Conservation (phyloP, 2,113 vertebrate genomes). For the Anthoscopus minutus region DNA sequence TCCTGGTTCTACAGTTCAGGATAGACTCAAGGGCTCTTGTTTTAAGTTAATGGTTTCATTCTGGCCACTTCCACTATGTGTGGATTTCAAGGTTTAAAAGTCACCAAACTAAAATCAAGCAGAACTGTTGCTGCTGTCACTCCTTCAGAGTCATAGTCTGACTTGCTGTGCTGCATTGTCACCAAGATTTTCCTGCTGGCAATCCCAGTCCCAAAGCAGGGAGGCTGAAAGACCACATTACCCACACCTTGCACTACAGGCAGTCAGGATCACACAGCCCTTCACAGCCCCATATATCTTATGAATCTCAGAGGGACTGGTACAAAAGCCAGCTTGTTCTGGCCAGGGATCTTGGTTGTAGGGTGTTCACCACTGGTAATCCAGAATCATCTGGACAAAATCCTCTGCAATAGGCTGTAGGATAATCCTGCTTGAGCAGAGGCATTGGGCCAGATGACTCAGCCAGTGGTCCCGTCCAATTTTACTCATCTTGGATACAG, state of each 20-base stretch:
- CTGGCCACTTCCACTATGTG: not conserved
- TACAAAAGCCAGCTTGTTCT: not conserved
- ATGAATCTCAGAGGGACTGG: not conserved
- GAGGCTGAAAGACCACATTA: not conserved
- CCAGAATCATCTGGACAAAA: not conserved
- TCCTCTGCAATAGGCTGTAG: not conserved
- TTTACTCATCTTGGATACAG: not conserved
- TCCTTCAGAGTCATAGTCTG: not conserved
- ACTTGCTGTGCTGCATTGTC: not conserved
- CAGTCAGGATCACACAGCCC: not conserved
- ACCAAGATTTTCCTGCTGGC: not conserved
- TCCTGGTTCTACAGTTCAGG: not conserved
- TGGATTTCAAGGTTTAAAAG: not conserved
- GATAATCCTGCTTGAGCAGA: no score
- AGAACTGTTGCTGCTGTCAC: not conserved
- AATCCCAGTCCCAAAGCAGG: not conserved
- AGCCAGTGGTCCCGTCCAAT: not conserved
- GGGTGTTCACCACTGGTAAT: no score
- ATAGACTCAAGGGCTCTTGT: accelerated
- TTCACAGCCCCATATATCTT: not conserved
- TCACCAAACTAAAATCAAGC: not conserved
- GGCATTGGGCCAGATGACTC: no score
- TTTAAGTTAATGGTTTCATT: not conserved
- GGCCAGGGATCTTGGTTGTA: not conserved
- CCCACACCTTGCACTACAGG: no score